phyloP scores from a whole-genome alignment of 2,797 vertebrate species.

The Anisognathus igniventris region DNA sequence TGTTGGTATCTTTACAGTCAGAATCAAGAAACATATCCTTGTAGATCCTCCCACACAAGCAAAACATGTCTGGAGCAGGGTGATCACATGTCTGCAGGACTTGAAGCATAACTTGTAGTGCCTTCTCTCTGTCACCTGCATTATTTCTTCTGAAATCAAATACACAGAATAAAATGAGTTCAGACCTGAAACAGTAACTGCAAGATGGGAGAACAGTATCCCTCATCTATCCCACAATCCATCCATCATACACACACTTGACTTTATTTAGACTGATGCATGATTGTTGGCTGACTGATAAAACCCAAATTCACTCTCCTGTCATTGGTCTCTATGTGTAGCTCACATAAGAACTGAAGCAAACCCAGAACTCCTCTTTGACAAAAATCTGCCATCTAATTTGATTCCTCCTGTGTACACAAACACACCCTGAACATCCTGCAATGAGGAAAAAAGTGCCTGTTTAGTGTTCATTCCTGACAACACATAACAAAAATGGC shows the following conservation, averaged over 20 bases:
- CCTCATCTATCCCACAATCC: background rate
- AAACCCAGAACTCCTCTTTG: background rate
- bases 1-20: constrained; percentile 86
- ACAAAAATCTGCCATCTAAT: background rate
- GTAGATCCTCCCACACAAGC: constrained; percentile 94
- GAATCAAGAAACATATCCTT: constrained; percentile 96
- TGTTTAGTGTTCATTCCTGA: background rate
- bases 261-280: background rate
- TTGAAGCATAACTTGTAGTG: constrained; percentile 90
- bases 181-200: background rate
- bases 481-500: background rate
- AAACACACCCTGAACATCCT: background rate
- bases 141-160: constrained; percentile 83
- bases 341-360: background rate
- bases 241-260: background rate
- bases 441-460: background rate
- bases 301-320: background rate
- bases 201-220: background rate
- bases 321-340: background rate
- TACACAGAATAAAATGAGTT: background rate
- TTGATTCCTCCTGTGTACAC: background rate
- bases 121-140: constrained; percentile 86
- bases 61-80: constrained; percentile 94
- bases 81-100: constrained; percentile 87
- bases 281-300: background rate